Evolutionary conservation across 1,140 invertebrate genomes (phyloP).

Genomic region (Cotesia chilonis): DNA sequence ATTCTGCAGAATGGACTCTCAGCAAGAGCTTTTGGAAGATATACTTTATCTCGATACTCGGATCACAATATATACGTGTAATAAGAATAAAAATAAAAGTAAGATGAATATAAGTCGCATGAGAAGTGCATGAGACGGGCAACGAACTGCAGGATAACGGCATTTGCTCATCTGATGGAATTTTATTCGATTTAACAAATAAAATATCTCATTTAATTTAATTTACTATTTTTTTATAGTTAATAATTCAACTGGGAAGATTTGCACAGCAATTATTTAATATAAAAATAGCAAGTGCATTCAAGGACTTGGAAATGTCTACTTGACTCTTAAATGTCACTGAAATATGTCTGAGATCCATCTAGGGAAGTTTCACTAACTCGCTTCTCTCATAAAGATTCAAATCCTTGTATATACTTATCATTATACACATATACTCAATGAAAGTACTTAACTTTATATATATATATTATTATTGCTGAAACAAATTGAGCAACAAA

Average conservation of each 20-base stretch:
- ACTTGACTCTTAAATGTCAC: conserved; percentile 12
- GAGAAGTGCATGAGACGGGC: conserved; percentile 5
- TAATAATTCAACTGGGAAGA: background rate
- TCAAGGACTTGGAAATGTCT: conserved; percentile 23
- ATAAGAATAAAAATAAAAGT: background rate
- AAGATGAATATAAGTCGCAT: no score
- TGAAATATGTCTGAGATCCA: conserved; percentile 5
- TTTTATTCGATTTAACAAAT: background rate
- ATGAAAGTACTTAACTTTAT: no score
- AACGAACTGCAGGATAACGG: conserved; percentile 16
- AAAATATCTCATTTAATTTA: background rate
- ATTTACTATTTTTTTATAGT: background rate
- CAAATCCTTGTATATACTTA: no score
- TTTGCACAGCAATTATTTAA: background rate
- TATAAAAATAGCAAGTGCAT: conserved; percentile 13
- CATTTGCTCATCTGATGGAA: background rate
- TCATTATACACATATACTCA: no score
- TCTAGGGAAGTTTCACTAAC: conserved; percentile 12
- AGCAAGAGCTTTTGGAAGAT: conserved; percentile 1
- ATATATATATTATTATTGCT: no score
- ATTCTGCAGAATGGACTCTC: background rate
- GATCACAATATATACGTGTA: background rate
- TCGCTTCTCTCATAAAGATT: background rate
- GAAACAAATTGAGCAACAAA: no score
- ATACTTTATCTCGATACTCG: conserved; percentile 13